Evolutionary conservation across 2,797 vertebrate species (phyloP).

Genomic region (Micrastur ruficollis): DNA sequence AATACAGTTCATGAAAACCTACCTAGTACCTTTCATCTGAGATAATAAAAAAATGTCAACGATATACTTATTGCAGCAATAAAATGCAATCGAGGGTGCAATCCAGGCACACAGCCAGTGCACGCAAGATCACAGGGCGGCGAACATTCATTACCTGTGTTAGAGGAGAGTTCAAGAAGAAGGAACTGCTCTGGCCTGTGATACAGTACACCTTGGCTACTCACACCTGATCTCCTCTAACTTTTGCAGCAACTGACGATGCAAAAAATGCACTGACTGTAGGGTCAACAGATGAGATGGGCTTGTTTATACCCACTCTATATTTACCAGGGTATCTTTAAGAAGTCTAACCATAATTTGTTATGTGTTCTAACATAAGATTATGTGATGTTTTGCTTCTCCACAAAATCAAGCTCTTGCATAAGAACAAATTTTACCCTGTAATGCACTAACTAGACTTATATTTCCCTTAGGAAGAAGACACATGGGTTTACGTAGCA

Average conservation of each 20-base stretch:
- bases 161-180: background rate
- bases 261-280: background rate
- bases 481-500: constrained; percentile 45
- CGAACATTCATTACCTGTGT: background rate
- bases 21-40: background rate
- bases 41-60: background rate
- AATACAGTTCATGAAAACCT: background rate
- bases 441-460: background rate
- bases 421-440: background rate
- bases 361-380: background rate
- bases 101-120: background rate
- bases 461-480: constrained; percentile 16
- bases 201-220: background rate
- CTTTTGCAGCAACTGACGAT: background rate
- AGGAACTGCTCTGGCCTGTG: background rate
- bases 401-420: background rate
- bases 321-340: background rate
- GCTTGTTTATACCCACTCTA: background rate
- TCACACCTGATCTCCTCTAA: background rate
- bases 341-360: background rate
- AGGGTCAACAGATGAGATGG: background rate
- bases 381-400: background rate
- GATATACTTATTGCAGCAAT: background rate
- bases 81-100: background rate
- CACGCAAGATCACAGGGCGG: background rate